Base-by-base conservation (phyloP, 2,797 vertebrate species). In the Melanogrammus aeglefinus region DNA sequence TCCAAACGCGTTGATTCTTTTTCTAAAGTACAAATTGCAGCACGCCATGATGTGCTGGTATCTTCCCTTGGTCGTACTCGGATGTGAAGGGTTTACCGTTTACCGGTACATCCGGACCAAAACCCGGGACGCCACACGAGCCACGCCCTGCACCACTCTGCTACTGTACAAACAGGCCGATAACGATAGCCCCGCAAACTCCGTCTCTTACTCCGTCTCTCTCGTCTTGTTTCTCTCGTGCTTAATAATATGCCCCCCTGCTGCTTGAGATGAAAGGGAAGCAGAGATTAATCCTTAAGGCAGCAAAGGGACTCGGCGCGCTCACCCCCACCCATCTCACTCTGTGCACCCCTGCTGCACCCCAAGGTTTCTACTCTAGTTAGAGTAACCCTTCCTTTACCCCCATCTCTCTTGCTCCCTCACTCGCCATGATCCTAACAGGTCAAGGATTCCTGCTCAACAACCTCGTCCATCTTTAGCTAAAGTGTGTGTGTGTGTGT, bases 191-290 rank as follows among this genome's bases (percentile, higher is more conserved):
- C 24, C 31, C 29, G 3, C 24, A 18, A 31, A 18, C 70, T 69
- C 27, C 66, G 51, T 77, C 72, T 24, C 77, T 76, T 35, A 51
- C 74, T 57, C 74, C 75, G 74, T 82, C 79, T 83, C 75, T 79
- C 27, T 41, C 10, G 8, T 6, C 9, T 77, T 72, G 71, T 3
- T 3, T 31, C 27, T 71, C 69, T 31, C 2, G 10, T 71, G 27
- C 69, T 71, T 18, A 33, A 72, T 72, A 35, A 72, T 72, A 33
- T 6, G 31, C 14, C 31, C 70, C 57, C 31, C 70, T 16, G 7
- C 70, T 35, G 70, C 31, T 69, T 72, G 29, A 72, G 70, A 72
- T 72, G 70, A 72, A 72, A 72, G 70, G 69, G 69, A 71, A 71
- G 29, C 27, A 4, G 69, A 27, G 33, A 35, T 72, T 69, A 72